These are phyloP conservation scores for Scolopax rusticola DNA, from an alignment of 2,797 vertebrate species.

Conservation along the genomic window DNA sequence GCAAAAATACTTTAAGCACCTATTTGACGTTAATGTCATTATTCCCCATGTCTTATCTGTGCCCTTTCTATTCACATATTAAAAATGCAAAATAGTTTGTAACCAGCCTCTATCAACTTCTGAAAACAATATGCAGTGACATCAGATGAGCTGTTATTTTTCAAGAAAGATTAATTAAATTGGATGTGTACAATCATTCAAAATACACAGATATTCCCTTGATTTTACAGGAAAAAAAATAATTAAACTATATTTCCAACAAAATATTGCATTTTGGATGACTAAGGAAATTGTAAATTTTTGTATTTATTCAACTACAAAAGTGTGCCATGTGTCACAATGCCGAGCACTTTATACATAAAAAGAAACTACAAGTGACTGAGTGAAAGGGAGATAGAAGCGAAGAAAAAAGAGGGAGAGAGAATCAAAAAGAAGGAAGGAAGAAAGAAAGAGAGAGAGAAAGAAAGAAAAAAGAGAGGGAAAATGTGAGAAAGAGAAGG, in stretches of 20 bases:
- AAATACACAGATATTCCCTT: neutral
- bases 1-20: neutral
- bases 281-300: neutral
- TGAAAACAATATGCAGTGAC: conserved; percentile 54
- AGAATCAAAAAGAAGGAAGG: too few relatives aligned
- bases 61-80: neutral
- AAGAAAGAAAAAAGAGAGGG: neutral
- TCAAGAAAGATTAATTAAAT: conserved; percentile 28
- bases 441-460: too few relatives aligned
- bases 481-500: neutral
- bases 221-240: neutral
- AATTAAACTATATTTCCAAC: neutral
- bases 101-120: conserved; percentile 25
- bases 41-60: neutral
- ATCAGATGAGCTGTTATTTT: conserved; percentile 26
- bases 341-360: neutral
- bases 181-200: neutral
- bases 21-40: neutral
- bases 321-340: neutral
- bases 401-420: neutral
- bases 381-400: neutral
- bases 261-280: neutral
- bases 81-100: neutral
- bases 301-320: neutral
- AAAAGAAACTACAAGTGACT: neutral